Evolutionary conservation across 2,113 vertebrate genomes (phyloP).

Genomic region (Dermatemys mawii): DNA sequence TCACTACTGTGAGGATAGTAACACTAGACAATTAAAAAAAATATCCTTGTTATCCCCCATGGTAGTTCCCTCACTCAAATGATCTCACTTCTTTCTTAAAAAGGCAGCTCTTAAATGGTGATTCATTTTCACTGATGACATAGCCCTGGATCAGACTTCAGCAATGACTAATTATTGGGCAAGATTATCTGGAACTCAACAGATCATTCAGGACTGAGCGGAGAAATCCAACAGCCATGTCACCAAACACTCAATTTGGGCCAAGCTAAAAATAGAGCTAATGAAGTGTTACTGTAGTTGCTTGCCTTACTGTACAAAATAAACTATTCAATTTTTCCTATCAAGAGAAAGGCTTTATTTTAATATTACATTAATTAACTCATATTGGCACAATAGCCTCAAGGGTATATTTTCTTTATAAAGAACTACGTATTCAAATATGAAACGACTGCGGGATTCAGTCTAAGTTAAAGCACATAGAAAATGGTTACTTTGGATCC

Average conservation of each 20-base stretch:
- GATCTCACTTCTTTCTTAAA: accelerated
- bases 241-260: not conserved
- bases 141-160: not conserved
- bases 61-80: accelerated
- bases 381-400: not conserved
- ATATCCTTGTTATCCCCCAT: not conserved
- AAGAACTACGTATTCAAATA: not conserved
- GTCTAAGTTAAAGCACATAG: accelerated
- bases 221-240: constrained; percentile 28
- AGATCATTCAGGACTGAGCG: not conserved
- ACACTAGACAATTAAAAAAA: no score
- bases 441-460: accelerated
- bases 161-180: not conserved
- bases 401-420: not conserved
- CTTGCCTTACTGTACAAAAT: not conserved
- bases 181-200: not conserved
- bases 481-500: not conserved
- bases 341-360: not conserved
- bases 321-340: not conserved
- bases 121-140: not conserved
- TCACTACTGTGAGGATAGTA: not conserved
- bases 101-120: not conserved
- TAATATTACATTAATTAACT: not conserved
- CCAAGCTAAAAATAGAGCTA: constrained; percentile 25
- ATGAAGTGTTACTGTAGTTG: not conserved